Base-by-base conservation (phyloP, 2,797 vertebrate species). In the Argentina silus region DNA sequence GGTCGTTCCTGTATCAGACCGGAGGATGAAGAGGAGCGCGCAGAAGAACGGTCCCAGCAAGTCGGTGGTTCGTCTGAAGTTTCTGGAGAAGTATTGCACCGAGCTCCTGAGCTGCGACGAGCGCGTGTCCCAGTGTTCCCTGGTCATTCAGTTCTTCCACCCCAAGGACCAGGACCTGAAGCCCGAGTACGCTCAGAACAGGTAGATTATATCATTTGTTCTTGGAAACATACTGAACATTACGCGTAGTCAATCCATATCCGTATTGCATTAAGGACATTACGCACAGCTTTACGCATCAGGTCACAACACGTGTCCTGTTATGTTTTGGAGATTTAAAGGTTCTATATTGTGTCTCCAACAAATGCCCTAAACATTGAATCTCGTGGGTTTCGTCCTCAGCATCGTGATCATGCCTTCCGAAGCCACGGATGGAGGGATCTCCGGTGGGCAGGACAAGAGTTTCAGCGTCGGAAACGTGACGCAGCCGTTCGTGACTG, bases 351-450 rank as follows among this genome's bases (percentile, higher is more conserved):
- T 12, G 36, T 11, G 57, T 50, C 1, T 51, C 1, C 17, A 23
- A 64, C 12, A 3, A 36, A 51, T 45, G 10, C 15, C 15, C 0
- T 60, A 19, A 10, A 65, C 15, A 23, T 43, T 23, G 44, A 76
- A 70, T 55, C 19, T 1, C 3, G 0, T 69, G 1, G 5, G 27
- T 78, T 60, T 78, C 27, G 9, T 74, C 50, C 43, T 14, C 86
- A 99, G 97, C 75, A 69, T 95, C 60, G 84, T 98, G 65, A 91
- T 98, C 85, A 92, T 96, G 91, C 95, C 94, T 0, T 90, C 95
- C 0, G 93, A 93, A 0, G 87, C 88, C 0, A 84, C 90, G 6
- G n/a, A 11, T 21, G 1, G 4, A 3, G 62, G n/a, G 53, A 19
- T n/a, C 19, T 67, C 17, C 48, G 47, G 17, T 12, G 57, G 59